These are phyloP conservation scores for Sebastes variabilis DNA, from an alignment of 2,797 vertebrate species.

Conservation along the genomic window DNA sequence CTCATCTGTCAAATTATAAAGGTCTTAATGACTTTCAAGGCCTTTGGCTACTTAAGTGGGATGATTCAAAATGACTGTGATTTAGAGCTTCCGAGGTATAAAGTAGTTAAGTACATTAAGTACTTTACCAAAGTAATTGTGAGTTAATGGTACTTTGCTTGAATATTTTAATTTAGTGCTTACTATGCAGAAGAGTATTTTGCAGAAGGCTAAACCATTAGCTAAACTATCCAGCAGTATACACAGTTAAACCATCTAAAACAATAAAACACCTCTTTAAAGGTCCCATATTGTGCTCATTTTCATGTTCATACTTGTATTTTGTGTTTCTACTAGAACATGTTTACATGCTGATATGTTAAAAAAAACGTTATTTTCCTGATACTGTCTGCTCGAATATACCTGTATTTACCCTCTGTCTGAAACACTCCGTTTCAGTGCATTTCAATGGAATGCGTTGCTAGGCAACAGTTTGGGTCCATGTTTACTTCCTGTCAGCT, in stretches of 20 bases:
- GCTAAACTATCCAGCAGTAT: background rate
- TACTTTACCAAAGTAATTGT: background rate
- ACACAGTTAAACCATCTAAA: background rate
- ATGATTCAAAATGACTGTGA: slow-evolving; percentile 14
- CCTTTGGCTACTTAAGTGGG: background rate
- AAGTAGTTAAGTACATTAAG: slow-evolving; percentile 9
- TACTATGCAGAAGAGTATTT: background rate
- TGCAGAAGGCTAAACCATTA: background rate
- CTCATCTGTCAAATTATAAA: slow-evolving; percentile 27
- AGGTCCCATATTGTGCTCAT: too few species aligned
- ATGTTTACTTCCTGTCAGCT: too few species aligned
- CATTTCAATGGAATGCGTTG: too few species aligned
- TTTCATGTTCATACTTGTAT: too few species aligned
- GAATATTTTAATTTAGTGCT: background rate
- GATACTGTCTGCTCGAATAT: too few species aligned
- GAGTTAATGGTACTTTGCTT: background rate
- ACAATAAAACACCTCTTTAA: background rate
- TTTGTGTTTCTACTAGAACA: too few species aligned
- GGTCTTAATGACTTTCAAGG: slow-evolving; percentile 37
- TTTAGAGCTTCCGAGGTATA: background rate
- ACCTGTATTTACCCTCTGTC: too few species aligned
- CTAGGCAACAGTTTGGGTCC: too few species aligned
- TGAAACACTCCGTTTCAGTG: too few species aligned
- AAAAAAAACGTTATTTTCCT: too few species aligned
- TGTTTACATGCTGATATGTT: too few species aligned